Evolutionary conservation across 2,113 vertebrate species (phyloP).

Genomic region (Girardinichthys multiradiatus): DNA sequence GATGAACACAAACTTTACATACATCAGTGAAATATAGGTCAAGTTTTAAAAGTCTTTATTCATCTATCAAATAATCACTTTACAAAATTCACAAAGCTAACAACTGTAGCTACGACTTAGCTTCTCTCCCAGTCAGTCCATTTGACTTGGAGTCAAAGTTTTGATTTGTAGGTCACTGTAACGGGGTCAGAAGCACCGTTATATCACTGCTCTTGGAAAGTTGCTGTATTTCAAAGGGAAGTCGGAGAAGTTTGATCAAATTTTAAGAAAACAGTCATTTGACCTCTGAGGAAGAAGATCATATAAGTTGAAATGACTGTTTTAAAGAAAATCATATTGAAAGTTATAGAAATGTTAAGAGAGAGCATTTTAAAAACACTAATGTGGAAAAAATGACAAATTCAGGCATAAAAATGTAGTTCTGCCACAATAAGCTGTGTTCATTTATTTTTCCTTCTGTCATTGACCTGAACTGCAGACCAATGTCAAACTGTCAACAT

Average conservation of each 20-base stretch:
- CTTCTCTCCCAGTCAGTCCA: conserved; percentile 32
- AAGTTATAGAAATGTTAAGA: neutral
- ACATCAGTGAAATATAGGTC: conserved; percentile 11
- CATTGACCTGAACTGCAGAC: neutral
- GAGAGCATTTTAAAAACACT: neutral
- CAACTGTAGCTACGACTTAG: neutral
- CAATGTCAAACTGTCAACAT: too few species aligned
- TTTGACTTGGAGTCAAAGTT: conserved; percentile 2
- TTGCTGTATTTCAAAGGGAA: conserved; percentile 18
- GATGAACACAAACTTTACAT: neutral
- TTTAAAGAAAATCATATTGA: conserved; percentile 10
- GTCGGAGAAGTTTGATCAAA: neutral
- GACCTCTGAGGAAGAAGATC: conserved; percentile 11
- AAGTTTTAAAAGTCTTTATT: conserved; percentile 62
- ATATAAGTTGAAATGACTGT: neutral
- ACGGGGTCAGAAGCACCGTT: conserved; percentile 26
- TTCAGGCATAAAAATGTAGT: conserved; percentile 2
- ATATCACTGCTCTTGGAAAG: conserved; percentile 7
- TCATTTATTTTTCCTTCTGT: neutral
- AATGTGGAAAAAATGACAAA: neutral
- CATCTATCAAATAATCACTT: conserved; percentile 56
- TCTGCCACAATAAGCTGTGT: neutral
- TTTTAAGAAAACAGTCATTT: conserved; percentile 11
- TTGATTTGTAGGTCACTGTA: conserved; percentile 19
- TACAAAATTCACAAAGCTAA: conserved; percentile 70